Conservation (phyloP, 2,797 vertebrate species). For the Mareca strepera region DNA sequence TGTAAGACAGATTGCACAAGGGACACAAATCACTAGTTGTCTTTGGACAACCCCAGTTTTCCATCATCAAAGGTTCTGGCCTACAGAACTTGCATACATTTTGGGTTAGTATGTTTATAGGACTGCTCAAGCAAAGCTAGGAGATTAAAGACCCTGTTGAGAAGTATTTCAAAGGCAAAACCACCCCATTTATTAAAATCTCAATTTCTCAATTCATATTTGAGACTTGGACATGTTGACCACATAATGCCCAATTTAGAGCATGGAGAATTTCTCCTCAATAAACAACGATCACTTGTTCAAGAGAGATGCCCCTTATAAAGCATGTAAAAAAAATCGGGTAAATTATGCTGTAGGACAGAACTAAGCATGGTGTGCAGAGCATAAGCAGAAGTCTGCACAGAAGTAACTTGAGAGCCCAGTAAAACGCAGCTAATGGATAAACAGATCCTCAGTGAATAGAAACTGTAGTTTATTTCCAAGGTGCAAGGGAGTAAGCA, state of each 20-base stretch:
- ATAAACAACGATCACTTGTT: not conserved
- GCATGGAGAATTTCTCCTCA: not conserved
- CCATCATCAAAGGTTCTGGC: not conserved
- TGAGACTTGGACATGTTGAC: not conserved
- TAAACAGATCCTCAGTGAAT: not conserved
- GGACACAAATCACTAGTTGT: not conserved
- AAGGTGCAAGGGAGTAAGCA: not conserved
- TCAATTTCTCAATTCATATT: not conserved
- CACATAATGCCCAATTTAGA: not conserved
- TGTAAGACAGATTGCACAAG: not conserved
- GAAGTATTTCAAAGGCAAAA: not conserved
- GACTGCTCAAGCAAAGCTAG: not conserved
- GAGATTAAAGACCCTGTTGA: not conserved
- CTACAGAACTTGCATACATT: not conserved
- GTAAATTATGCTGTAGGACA: not conserved
- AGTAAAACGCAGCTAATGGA: not conserved
- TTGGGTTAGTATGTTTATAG: not conserved
- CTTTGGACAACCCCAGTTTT: not conserved
- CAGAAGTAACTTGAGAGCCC: not conserved
- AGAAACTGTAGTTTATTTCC: not conserved
- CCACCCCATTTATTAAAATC: accelerated
- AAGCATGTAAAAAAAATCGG: not conserved
- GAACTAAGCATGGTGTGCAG: not conserved
- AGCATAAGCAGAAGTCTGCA: not conserved
- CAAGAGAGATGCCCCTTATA: not conserved